Percentiles rank a stretch among this genome's conserved stretches.
These are phyloP conservation scores for Hystrix brachyura DNA, from an alignment of 2,113 vertebrate species.

Conservation along the genomic window DNA sequence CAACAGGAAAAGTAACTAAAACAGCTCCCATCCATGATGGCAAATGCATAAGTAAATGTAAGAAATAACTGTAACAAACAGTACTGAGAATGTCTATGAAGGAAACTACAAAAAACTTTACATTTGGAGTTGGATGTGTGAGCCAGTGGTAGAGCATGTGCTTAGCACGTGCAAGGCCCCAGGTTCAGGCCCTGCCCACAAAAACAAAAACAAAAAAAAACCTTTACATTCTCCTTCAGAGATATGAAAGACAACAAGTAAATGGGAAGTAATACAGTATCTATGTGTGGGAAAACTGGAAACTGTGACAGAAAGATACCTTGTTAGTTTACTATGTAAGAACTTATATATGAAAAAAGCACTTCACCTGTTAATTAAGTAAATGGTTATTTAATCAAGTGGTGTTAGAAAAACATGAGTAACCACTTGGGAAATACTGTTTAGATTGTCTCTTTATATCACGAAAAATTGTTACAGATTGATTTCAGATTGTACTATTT, in stretches of 20 bases:
- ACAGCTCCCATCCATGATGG: not conserved
- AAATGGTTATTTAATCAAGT: not conserved
- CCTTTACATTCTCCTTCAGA: not conserved
- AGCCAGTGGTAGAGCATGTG: too few species aligned
- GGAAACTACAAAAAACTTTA: not conserved
- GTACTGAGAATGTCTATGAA: slow-evolving; percentile 13
- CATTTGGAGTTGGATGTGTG: too few species aligned
- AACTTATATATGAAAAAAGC: not conserved
- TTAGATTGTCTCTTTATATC: not conserved
- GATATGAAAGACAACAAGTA: not conserved
- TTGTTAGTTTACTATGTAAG: not conserved
- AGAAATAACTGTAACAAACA: not conserved
- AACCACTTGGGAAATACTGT: not conserved
- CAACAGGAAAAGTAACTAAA: too few species aligned
- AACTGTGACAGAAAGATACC: not conserved
- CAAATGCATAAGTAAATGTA: slow-evolving; percentile 1
- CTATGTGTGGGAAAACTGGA: not conserved
- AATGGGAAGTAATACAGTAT: not conserved
- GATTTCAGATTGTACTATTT: not conserved
- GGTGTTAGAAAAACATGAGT: not conserved
- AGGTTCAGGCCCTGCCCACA: too few species aligned
- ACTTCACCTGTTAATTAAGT: not conserved
- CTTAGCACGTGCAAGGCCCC: too few species aligned
- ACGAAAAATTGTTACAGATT: slow-evolving; percentile 17
- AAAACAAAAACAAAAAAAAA: too few species aligned